Evolutionary conservation across 1,140 invertebrate genomes (phyloP).

Genomic region (Parasteatoda tepidariorum): DNA sequence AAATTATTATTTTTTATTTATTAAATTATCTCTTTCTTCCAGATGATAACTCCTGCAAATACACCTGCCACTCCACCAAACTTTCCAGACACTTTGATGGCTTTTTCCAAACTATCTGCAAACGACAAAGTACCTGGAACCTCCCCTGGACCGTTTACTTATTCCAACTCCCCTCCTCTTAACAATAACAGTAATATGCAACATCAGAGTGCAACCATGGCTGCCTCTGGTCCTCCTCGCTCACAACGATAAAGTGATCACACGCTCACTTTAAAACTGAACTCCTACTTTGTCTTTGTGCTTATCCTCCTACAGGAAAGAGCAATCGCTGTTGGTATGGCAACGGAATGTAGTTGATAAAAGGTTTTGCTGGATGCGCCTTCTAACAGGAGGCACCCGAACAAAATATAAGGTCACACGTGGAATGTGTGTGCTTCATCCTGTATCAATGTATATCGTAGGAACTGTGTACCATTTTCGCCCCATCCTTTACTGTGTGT

Average conservation of each 20-base stretch:
- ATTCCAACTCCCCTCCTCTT: slow-evolving; percentile 46
- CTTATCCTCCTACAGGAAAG: not conserved
- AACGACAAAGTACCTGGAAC: slow-evolving; percentile 66
- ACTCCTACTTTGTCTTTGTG: slow-evolving; percentile 27
- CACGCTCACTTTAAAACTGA: slow-evolving; percentile 1
- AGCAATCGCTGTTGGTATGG: not conserved
- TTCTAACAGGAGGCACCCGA: not conserved
- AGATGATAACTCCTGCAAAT: slow-evolving; percentile 82
- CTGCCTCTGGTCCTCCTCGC: slow-evolving; percentile 21
- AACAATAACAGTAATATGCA: slow-evolving; percentile 53
- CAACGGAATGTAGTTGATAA: not conserved
- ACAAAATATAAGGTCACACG: not conserved
- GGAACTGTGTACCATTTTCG: slow-evolving; percentile 37
- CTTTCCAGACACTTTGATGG: slow-evolving; percentile 85
- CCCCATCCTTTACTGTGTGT: slow-evolving; percentile 20
- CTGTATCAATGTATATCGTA: slow-evolving; percentile 19
- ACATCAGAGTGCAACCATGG: slow-evolving; percentile 40
- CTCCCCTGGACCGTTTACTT: slow-evolving; percentile 2
- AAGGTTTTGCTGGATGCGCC: not conserved
- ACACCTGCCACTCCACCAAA: slow-evolving; percentile 91
- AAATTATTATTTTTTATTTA: no score
- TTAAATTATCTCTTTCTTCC: slow-evolving; percentile 64
- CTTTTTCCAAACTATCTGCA: slow-evolving; percentile 85
- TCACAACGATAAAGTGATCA: slow-evolving; percentile 35
- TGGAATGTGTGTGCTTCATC: not conserved